Evolutionary conservation across 2,888 invertebrate species (phyloP).

Genomic region (Parnassius orleans): DNA sequence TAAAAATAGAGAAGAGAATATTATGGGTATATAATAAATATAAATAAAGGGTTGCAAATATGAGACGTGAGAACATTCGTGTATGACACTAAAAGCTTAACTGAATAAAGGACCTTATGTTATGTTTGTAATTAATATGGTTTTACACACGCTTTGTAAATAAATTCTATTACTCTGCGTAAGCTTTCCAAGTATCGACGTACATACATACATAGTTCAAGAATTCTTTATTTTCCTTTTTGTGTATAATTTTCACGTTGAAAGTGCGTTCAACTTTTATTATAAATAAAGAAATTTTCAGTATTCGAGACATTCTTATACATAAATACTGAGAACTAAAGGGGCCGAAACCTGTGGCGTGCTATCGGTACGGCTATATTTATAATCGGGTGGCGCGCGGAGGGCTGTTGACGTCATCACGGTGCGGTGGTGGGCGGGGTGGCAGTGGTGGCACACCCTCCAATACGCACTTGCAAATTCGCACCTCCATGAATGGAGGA

Average conservation of each 20-base stretch:
- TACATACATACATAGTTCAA: too few relatives aligned
- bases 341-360: slow-evolving; percentile 74
- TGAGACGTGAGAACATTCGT: too few relatives aligned
- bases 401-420: slow-evolving; percentile 74
- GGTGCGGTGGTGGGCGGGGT: slow-evolving; percentile 43
- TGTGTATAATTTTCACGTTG: not conserved
- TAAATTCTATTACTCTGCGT: too few relatives aligned
- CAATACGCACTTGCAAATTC: slow-evolving; percentile 77
- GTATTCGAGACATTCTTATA: slow-evolving; percentile 13
- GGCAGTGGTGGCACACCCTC: slow-evolving; percentile 49
- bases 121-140: too few relatives aligned
- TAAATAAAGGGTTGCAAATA: too few relatives aligned
- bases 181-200: too few relatives aligned
- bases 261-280: slow-evolving; percentile 30
- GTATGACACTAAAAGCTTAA: too few relatives aligned
- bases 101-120: too few relatives aligned
- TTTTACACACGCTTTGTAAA: too few relatives aligned
- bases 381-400: slow-evolving; percentile 69
- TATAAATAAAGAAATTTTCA: slow-evolving; percentile 20
- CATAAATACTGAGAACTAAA: slow-evolving; percentile 34
- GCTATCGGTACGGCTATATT: slow-evolving; percentile 72
- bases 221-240: too few relatives aligned
- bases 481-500: slow-evolving; percentile 77
- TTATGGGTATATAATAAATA: too few relatives aligned
- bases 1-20: too few relatives aligned